Evolutionary conservation across 1,140 invertebrate species (phyloP).

Genomic region (Conus betulinus): DNA sequence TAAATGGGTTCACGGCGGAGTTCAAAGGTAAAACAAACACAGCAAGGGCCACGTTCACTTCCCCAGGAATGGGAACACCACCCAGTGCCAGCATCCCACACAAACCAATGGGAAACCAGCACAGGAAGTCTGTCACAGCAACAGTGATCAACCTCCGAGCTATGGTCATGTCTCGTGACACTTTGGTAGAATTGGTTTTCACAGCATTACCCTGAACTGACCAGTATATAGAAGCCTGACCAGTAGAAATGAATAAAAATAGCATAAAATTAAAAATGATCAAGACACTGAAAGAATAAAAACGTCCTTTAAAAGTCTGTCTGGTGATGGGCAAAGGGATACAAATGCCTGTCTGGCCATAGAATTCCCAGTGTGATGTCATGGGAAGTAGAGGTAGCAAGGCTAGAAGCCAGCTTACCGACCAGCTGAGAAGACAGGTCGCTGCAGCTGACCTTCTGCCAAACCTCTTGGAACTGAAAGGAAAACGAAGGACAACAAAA

Average conservation of each 20-base stretch:
- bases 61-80: conserved; percentile 35
- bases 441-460: conserved; percentile 25
- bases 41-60: conserved; percentile 49
- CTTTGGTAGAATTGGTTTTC: background rate
- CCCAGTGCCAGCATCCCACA: conserved; percentile 38
- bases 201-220: conserved; percentile 27
- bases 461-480: conserved; percentile 47
- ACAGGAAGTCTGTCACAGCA: conserved; percentile 39
- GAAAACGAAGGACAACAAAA: conserved; percentile 57
- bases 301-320: conserved; percentile 29
- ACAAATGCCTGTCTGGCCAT: conserved; percentile 49
- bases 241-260: conserved; percentile 45
- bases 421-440: conserved; percentile 21
- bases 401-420: conserved; percentile 34
- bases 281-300: conserved; percentile 49
- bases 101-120: conserved; percentile 39
- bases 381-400: conserved; percentile 36
- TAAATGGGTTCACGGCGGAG: conserved; percentile 54
- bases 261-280: conserved; percentile 47
- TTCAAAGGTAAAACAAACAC: conserved; percentile 55
- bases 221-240: conserved; percentile 47
- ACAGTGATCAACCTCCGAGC: conserved; percentile 44
- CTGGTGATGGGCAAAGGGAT: conserved; percentile 46
- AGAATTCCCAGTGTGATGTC: conserved; percentile 43
- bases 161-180: conserved; percentile 35